Base-by-base conservation (phyloP, 23 tunicate genomes). In the Pegea sp. region DNA sequence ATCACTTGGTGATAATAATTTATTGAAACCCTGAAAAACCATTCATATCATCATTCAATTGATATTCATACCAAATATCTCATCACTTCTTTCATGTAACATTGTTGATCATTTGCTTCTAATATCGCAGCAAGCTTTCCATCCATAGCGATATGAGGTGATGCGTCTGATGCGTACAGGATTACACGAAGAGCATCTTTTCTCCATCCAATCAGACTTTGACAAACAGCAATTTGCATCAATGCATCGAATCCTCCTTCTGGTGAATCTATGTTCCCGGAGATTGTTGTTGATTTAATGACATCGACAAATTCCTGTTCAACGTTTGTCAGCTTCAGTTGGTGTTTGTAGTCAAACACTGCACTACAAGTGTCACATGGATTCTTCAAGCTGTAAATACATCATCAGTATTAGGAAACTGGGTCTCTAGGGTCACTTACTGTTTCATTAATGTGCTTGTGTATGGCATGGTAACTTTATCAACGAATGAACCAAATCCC, bases 221-320 rank as follows among this genome's bases (percentile, higher is more conserved):
- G 69, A 33, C 93, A 79, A 22, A 79, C 93, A 34, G 93, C 93
- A 38, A 79, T 79, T 33, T 79, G 93, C 93, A 79, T 70, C 27
- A 79, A 59, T 25, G 93, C 93, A 30, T 79, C 93, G 42, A 79
- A 65, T 7, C 81, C 77, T 5, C 93, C 93, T 60, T 79, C 93
- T 0, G 93, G 93, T 6, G 67, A 57, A 48, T 79, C 93, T 22
- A 79, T 71, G 46, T 79, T 79, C 30, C 93, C 93, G 1, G 93
- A 79, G 19, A 79, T 70, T 22, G n/a, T 53, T 0, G 93, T 79
- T 5, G 21, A 22, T 4, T 56, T 24, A 7, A 79, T 67, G 6
- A 65, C 93, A 16, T 60, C 53, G 8, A 11, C 27, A 52, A 79
- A 79, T 8, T 0, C 33, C 18, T 22, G 57, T 0, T 34, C 68